These are phyloP conservation scores for Cryptocephalus moraei DNA, from an alignment of 2,888 invertebrate species.

Conservation along the genomic window DNA sequence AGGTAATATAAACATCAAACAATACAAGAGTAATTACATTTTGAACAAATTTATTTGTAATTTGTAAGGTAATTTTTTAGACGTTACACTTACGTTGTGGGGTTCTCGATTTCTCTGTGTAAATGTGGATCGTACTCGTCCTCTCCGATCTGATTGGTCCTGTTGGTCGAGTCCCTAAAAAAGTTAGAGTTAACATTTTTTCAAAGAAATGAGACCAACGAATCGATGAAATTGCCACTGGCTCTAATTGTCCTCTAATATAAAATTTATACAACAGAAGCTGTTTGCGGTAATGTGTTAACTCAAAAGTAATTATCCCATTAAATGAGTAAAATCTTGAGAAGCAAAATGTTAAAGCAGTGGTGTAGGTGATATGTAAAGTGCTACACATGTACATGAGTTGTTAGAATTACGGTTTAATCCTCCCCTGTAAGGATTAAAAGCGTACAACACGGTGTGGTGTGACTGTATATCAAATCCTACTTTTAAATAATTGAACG, in stretches of 20 bases:
- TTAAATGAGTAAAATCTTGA: no score
- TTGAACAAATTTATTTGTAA: background rate
- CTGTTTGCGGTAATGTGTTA: no score
- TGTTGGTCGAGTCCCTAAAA: conserved; percentile 8
- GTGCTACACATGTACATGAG: no score
- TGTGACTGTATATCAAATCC: background rate
- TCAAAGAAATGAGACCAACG: no score
- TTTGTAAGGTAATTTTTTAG: background rate
- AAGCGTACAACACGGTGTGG: background rate
- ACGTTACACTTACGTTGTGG: conserved; percentile 54
- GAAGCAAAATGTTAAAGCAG: no score
- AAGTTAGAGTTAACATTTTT: background rate
- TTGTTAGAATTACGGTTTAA: no score
- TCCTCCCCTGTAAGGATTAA: background rate
- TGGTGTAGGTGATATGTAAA: no score
- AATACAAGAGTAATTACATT: background rate
- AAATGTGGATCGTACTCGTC: conserved; percentile 57
- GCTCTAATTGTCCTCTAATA: no score
- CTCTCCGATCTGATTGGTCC: conserved; percentile 10
- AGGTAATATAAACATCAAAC: background rate
- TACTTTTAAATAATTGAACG: conserved; percentile 1
- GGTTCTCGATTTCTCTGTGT: conserved; percentile 54
- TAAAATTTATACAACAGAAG: no score
- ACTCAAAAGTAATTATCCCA: no score
- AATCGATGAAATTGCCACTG: no score